Conservation (phyloP, 2,888 invertebrate genomes). For the Vannuccia rotundouncinata region DNA sequence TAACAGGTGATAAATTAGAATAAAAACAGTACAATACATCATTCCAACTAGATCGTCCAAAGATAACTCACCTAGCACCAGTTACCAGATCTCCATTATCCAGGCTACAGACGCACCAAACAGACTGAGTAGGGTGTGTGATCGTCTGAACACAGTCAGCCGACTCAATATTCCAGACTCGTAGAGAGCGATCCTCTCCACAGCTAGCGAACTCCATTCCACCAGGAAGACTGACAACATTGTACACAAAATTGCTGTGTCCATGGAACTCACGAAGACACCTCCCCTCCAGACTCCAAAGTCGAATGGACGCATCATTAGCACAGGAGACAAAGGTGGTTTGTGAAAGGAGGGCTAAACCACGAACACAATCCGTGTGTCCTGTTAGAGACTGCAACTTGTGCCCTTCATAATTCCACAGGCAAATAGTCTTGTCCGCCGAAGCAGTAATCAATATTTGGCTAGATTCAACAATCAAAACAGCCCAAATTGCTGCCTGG, state of each 20-base stretch:
- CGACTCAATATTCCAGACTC: constrained; percentile 67
- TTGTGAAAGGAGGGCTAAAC: constrained; percentile 64
- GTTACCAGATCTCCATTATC: constrained; percentile 81
- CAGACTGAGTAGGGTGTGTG: constrained; percentile 73
- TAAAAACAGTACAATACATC: neutral
- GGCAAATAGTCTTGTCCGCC: neutral
- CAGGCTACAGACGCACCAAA: constrained; percentile 77
- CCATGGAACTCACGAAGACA: constrained; percentile 65
- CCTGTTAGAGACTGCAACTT: constrained; percentile 60
- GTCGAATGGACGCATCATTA: constrained; percentile 79
- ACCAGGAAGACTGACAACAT: constrained; percentile 56
- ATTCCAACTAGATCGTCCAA: too few species aligned
- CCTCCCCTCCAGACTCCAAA: constrained; percentile 74
- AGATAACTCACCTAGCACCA: constrained; percentile 62
- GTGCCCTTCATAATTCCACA: neutral
- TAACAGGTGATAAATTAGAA: too few species aligned
- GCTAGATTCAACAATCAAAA: constrained; percentile 55
- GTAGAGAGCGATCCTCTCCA: constrained; percentile 79
- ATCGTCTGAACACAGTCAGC: constrained; percentile 62
- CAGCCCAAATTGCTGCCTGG: constrained; percentile 75
- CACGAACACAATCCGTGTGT: constrained; percentile 85
- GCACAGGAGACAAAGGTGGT: constrained; percentile 75
- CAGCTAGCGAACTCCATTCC: constrained; percentile 68
- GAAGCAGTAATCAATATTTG: constrained; percentile 55
- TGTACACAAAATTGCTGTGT: constrained; percentile 80